Evolutionary conservation across 1,140 invertebrate genomes (phyloP).

Genomic region (Kradibia gibbosae): DNA sequence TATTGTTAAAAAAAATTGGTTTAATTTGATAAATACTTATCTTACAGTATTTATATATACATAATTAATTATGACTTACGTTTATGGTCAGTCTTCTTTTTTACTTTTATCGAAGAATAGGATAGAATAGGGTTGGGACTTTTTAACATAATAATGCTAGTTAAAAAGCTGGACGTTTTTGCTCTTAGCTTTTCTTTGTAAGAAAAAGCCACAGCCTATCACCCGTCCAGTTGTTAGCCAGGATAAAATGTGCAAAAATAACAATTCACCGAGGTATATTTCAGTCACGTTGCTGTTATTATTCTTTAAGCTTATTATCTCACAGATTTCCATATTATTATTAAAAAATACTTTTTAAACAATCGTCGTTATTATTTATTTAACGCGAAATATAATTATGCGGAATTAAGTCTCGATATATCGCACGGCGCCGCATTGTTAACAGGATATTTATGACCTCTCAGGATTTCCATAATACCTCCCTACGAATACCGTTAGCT

Average conservation of each 20-base stretch:
- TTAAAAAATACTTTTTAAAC: not conserved
- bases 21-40: too few relatives aligned
- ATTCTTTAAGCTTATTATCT: not conserved
- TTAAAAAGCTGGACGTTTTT: not conserved
- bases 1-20: too few relatives aligned
- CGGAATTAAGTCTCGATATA: not conserved
- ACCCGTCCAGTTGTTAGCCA: not conserved
- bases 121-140: not conserved
- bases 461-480: constrained; percentile 17
- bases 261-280: not conserved
- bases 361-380: not conserved
- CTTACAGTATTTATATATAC: too few relatives aligned
- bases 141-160: not conserved
- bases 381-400: constrained; percentile 9
- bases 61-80: too few relatives aligned
- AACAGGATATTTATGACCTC: constrained; percentile 4
- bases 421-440: not conserved
- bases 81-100: too few relatives aligned
- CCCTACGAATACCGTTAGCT: not conserved
- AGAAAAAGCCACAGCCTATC: not conserved
- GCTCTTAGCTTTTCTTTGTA: not conserved
- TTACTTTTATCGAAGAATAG: too few relatives aligned
- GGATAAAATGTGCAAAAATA: not conserved
- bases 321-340: not conserved
- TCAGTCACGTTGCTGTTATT: not conserved